These are phyloP conservation scores for Hippoglossus hippoglossus DNA, from an alignment of 2,797 vertebrate species.

Conservation along the genomic window DNA sequence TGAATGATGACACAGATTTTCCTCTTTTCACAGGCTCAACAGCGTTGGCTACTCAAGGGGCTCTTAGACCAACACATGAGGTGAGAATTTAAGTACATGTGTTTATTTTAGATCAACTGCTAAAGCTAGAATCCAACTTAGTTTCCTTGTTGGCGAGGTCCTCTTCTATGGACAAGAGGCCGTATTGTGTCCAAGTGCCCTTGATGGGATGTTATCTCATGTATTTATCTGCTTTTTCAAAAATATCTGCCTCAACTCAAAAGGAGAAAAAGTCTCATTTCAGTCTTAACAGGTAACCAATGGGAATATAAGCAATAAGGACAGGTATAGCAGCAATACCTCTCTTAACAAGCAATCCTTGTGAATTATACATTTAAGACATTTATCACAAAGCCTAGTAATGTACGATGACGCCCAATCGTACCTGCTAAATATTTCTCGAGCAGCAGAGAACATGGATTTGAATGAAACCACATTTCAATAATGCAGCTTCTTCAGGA, in stretches of 20 bases:
- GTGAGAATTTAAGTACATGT: background rate
- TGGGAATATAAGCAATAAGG: background rate
- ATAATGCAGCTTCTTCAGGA: conserved; percentile 49
- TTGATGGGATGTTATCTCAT: background rate
- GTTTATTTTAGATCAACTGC: background rate
- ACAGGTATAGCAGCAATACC: background rate
- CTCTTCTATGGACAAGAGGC: conserved; percentile 5
- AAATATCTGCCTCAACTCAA: background rate
- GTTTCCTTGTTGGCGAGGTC: background rate
- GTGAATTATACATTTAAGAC: conserved; percentile 47
- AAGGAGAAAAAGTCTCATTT: background rate
- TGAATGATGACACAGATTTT: background rate
- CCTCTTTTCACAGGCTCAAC: background rate
- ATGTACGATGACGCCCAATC: background rate
- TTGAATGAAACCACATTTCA: conserved; percentile 44
- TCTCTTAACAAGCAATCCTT: conserved; percentile 2
- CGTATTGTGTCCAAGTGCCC: background rate
- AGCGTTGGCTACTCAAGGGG: background rate
- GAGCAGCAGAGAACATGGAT: conserved; percentile 18
- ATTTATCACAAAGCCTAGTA: conserved; percentile 6
- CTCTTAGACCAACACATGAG: background rate
- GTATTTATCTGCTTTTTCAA: background rate
- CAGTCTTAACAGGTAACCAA: background rate
- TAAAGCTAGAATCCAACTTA: background rate
- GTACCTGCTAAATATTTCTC: conserved; percentile 24